Conservation (phyloP, 2,797 vertebrate genomes). For the Liasis olivaceus region DNA sequence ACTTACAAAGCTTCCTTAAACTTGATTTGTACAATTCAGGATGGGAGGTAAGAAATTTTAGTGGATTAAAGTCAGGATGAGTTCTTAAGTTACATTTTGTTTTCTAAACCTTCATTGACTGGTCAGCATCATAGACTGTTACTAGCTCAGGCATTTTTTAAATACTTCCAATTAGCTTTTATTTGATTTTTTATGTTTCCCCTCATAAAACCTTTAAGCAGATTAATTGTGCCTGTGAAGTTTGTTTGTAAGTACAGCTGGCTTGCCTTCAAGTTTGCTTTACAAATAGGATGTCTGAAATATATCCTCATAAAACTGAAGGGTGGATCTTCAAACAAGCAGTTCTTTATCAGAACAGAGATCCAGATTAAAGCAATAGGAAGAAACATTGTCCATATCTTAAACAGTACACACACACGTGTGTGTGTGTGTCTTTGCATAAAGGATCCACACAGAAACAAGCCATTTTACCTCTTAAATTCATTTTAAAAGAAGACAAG, state of each 20-base stretch:
- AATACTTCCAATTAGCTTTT: conserved; percentile 83
- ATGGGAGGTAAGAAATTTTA: conserved; percentile 67
- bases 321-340: conserved; percentile 66
- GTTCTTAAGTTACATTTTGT: conserved; percentile 66
- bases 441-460: background rate
- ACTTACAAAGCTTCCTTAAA: conserved; percentile 72
- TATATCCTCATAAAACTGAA: conserved; percentile 72
- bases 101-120: conserved; percentile 69
- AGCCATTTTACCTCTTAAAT: conserved; percentile 11
- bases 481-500: conserved; percentile 5
- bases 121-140: conserved; percentile 70
- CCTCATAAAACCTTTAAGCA: conserved; percentile 81
- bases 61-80: conserved; percentile 71
- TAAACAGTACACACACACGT: background rate
- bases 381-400: conserved; percentile 32
- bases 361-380: conserved; percentile 56
- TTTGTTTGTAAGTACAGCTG: conserved; percentile 82
- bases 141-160: conserved; percentile 74
- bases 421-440: background rate
- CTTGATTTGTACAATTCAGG: conserved; percentile 67
- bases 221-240: conserved; percentile 81
- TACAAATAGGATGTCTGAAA: conserved; percentile 73
- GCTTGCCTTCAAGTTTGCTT: conserved; percentile 78
- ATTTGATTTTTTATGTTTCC: conserved; percentile 86
- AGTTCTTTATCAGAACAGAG: conserved; percentile 67